These are phyloP conservation scores for Neostethus bicornis DNA, from an alignment of 2,797 vertebrate species.

Conservation along the genomic window DNA sequence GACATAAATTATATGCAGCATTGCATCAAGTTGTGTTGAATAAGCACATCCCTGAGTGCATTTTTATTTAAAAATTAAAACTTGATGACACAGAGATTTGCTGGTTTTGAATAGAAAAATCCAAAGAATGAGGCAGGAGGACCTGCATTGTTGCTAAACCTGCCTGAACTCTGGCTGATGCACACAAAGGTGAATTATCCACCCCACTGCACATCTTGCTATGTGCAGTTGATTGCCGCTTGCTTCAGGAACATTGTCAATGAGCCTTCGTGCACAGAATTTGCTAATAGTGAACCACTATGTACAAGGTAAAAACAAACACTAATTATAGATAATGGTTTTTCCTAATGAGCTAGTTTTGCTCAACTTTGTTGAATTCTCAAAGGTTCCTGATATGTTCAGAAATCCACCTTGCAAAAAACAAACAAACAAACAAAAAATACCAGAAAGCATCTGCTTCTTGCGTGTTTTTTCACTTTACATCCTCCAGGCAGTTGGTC, in stretches of 20 bases:
- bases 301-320: not conserved
- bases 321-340: not conserved
- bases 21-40: not conserved
- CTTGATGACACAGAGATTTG: not conserved
- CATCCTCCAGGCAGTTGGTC: no score
- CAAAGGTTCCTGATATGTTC: not conserved
- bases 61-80: constrained; percentile 3
- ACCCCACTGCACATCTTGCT: no score
- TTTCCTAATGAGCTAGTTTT: not conserved
- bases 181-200: constrained; percentile 2
- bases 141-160: not conserved
- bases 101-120: not conserved
- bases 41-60: not conserved
- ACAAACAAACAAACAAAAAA: no score
- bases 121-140: not conserved
- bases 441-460: no score
- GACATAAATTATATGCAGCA: not conserved
- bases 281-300: no score
- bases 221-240: not conserved
- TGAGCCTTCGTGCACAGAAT: no score
- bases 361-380: not conserved
- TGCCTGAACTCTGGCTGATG: not conserved
- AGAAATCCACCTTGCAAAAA: not conserved
- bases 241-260: no score
- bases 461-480: no score